Evolutionary conservation across 1,140 invertebrate genomes (phyloP).

Genomic region (Cyphomyrmex costatus): DNA sequence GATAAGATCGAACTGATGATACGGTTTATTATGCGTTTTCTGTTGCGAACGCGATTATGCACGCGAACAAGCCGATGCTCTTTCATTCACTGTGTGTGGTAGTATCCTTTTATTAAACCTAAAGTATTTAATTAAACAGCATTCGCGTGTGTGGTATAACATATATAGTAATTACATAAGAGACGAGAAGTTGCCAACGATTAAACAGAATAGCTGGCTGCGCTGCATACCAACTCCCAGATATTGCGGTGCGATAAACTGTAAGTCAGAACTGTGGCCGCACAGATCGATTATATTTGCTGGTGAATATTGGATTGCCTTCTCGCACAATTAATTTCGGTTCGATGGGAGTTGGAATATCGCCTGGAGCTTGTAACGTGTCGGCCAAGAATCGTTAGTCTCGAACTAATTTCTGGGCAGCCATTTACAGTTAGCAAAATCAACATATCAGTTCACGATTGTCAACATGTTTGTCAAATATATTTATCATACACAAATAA

Average conservation of each 20-base stretch:
- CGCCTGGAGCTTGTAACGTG: neutral
- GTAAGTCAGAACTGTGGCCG: slow-evolving; percentile 36
- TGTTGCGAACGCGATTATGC: neutral
- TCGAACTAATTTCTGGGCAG: slow-evolving; percentile 4
- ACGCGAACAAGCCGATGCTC: neutral
- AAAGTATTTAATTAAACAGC: slow-evolving; percentile 72
- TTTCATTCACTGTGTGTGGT: slow-evolving; percentile 30
- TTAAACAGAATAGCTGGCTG: slow-evolving; percentile 59
- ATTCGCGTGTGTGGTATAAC: slow-evolving; percentile 4
- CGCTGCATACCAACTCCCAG: slow-evolving; percentile 50
- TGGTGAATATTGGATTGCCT: slow-evolving; percentile 42
- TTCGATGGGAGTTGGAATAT: slow-evolving; percentile 24
- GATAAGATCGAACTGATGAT: slow-evolving; percentile 33
- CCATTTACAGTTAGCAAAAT: neutral
- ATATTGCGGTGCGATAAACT: slow-evolving; percentile 40
- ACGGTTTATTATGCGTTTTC: slow-evolving; percentile 38
- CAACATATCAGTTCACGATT: neutral
- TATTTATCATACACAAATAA: neutral
- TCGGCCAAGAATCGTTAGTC: slow-evolving; percentile 29
- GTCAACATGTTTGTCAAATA: no score
- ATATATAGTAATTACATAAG: slow-evolving; percentile 4
- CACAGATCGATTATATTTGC: slow-evolving; percentile 52
- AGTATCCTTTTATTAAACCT: slow-evolving; percentile 65
- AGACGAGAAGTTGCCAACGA: slow-evolving; percentile 39
- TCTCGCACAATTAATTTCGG: slow-evolving; percentile 53